Base-by-base conservation (phyloP, 2,888 invertebrate species). In the Hyposoter didymator region DNA sequence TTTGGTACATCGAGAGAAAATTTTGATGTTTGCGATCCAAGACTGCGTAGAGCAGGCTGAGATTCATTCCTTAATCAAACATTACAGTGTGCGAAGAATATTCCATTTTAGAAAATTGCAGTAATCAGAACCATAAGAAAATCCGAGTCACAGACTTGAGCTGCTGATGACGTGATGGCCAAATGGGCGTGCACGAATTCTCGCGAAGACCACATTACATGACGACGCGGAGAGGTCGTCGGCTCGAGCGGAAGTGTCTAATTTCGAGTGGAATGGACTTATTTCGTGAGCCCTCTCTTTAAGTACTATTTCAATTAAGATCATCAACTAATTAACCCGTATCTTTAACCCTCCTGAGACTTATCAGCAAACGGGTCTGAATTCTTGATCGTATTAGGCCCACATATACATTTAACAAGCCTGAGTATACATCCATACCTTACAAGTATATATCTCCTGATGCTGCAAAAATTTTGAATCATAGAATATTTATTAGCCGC, bases 271-370 rank as follows among this genome's bases (percentile, higher is more conserved):
- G 90, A 91, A 90, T 80, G 85, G 72, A 78, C 86, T 84, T 55
- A 55, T 55, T 84, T 84, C 64, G 75, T 75, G 84, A 84, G 84
- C 64, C 64, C 82, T 81, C 79, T 87, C 55, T 88, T 88, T 75
- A 84, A 88, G 88, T 88, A 87, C 87, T 86, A 89, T 90, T 91
- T 90, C 90, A 89, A 90, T 91, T 91, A 91, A 89, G 89, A 87
- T 87, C 84, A 91, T 90, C 88, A 90, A 91, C 75, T 88, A 90
- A 91, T 91, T 90, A 90, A 90, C 87, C 84, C 82, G 90, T 85
- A 89, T 86, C 87, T 85, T 87, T 87, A 84, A 87, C 87, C 67
- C 82, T 59, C 45, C 45, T 52, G 28, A 75, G 75, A 75, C 47
- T 43, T 45, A 62, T 45, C 62, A 74, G 45, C 74, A 74, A 62